A percentile compares a stretch with the other conserved stretches of the same genome.
phyloP scores from a whole-genome alignment of 2,113 vertebrate species.

The Corythornis vintsioides region DNA sequence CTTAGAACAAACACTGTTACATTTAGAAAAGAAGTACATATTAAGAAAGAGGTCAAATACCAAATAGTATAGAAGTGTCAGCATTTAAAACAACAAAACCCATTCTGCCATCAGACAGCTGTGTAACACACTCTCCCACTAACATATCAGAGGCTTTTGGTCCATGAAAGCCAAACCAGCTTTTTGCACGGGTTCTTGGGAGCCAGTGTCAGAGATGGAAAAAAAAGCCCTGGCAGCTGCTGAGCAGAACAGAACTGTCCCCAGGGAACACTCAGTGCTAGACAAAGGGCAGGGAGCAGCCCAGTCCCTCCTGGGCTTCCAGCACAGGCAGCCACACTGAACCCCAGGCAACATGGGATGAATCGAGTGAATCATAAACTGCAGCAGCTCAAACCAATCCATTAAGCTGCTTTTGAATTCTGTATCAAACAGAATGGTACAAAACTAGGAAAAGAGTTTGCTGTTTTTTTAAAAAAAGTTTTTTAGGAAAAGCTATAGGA shows the following conservation, averaged over 20 bases:
- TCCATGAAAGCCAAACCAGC: neutral
- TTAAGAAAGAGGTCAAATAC: neutral
- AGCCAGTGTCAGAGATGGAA: neutral
- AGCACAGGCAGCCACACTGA: neutral
- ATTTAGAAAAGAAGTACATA: neutral
- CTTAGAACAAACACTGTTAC: neutral
- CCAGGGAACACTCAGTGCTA: neutral
- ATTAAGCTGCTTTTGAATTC: neutral
- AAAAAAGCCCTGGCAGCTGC: neutral
- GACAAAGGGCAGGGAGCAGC: conserved; percentile 21
- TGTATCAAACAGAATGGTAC: neutral
- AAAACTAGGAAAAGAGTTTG: neutral
- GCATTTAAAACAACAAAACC: neutral
- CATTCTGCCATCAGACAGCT: neutral
- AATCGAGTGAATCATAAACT: neutral
- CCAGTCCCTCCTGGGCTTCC: neutral
- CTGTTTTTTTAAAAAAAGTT: neutral
- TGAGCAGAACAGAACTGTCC: neutral
- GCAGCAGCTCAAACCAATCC: neutral
- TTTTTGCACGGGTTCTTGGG: neutral
- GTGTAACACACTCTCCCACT: neutral
- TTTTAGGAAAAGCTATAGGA: neutral
- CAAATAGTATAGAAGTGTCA: neutral
- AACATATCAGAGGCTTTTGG: neutral
- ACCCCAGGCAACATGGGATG: neutral